Evolutionary conservation across 2,113 vertebrate genomes (phyloP), one percentile per base, ranked within the genome.

Genomic region (Lagopus muta): DNA sequence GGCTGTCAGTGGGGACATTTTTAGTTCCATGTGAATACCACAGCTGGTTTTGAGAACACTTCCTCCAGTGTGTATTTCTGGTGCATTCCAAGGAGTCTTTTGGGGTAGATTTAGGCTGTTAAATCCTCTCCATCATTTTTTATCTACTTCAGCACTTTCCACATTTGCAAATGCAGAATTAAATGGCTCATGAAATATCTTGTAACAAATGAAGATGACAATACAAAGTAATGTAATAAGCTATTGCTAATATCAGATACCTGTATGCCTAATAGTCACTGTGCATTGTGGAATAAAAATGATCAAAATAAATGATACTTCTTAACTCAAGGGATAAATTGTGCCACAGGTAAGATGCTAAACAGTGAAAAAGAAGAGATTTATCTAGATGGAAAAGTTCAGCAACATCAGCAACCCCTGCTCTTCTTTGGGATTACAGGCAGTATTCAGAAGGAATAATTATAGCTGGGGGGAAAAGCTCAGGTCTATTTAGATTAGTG

Each of bases 161-260:
- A 72, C 73, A 78, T 88, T 92, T 81, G 76, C 85, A 90, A 94
- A 95, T 75, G 54, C 34, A 69, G 85, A 90, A 96, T 81, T 94
- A 92, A 97, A 94, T 75, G 61, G 76, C 91, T 95, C 76, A 75
- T 94, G 65, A 94, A 95, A 90, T 84, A 90, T 4, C 72, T 86
- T 91, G 75, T 88, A 83, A 88, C 69, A 94, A 93, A 83, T 86
- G 28, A 88, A 92, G 45, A 89, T 67, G 75, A 81, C 43, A 79
- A 88, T 81, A 86, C 40, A 86, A 93, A 88, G 73, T 75, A 92
- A 94, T 86, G 43, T 54, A 94, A 94, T 89, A 82, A 92, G 62
- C 54, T 73, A 28, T 65, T 72, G 83, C 86, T 94, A 90, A 89
- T 90, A 88, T 71, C 60, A 78, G 79, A 64, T 64, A 77, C 60